These are phyloP conservation scores for Platygyra sinensis DNA, from an alignment of 64 coral and sea anemone genomes.

Conservation along the genomic window DNA sequence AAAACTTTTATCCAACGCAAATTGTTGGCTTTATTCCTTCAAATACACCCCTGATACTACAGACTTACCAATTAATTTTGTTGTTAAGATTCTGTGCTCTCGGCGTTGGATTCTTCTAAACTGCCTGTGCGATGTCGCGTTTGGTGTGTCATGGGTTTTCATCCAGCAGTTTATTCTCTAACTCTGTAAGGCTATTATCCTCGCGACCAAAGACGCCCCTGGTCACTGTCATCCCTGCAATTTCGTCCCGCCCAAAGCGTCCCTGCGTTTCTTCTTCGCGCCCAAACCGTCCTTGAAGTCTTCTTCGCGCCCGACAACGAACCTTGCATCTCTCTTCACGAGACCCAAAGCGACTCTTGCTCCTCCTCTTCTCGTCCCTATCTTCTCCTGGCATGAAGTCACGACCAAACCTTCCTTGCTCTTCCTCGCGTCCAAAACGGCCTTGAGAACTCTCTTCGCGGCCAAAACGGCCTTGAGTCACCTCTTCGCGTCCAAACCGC, in stretches of 20 bases:
- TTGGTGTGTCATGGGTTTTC: background rate
- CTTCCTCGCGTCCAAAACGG: slow-evolving; percentile 46
- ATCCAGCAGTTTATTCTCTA: background rate
- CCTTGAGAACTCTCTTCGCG: slow-evolving; percentile 39
- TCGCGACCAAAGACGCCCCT: slow-evolving; percentile 34
- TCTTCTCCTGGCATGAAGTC: slow-evolving; percentile 10
- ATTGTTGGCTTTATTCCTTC: background rate
- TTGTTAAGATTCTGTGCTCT: slow-evolving; percentile 48
- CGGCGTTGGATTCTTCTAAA: slow-evolving; percentile 22
- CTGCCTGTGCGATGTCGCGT: slow-evolving; percentile 2
- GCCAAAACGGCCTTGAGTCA: slow-evolving; percentile 51
- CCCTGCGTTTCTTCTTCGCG: slow-evolving; percentile 32
- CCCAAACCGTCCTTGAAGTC: slow-evolving; percentile 44
- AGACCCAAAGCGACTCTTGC: slow-evolving; percentile 49
- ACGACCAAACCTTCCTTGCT: slow-evolving; percentile 25
- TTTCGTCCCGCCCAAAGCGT: slow-evolving; percentile 31
- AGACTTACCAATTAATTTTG: slow-evolving; percentile 16
- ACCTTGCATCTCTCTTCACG: slow-evolving; percentile 55
- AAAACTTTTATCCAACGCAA: no score
- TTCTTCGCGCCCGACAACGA: slow-evolving; percentile 38
- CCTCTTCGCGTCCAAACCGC: slow-evolving; percentile 50
- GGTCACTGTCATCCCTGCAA: background rate
- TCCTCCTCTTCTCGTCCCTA: slow-evolving; percentile 26
- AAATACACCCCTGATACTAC: background rate
- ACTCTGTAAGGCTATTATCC: background rate